A percentile compares a stretch with the other conserved stretches of the same genome.
These are phyloP conservation scores for Lasioglossum lativentre DNA, from an alignment of 2,888 invertebrate species.

Conservation along the genomic window DNA sequence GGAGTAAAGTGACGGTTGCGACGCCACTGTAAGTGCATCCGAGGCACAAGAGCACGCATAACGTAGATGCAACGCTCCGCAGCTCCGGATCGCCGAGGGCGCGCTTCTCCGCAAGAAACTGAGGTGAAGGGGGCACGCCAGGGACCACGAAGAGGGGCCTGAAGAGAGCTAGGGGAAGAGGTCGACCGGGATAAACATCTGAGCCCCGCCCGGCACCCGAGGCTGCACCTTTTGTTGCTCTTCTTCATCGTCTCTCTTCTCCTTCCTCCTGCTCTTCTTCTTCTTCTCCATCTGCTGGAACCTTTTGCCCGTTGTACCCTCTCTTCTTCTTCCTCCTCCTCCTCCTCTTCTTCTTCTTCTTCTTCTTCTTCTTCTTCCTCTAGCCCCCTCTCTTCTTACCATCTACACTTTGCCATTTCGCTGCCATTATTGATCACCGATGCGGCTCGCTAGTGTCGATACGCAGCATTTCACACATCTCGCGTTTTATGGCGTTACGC, in stretches of 20 bases:
- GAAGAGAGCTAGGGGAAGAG: constrained; percentile 78
- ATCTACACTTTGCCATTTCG: constrained; percentile 28
- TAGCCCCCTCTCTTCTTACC: constrained; percentile 23
- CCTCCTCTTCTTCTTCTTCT: constrained; percentile 13
- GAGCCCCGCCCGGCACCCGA: constrained; percentile 84
- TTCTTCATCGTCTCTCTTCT: constrained; percentile 70
- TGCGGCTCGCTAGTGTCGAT: constrained; percentile 62
- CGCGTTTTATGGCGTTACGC: constrained; percentile 67
- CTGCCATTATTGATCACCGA: constrained; percentile 70
- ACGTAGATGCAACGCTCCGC: constrained; percentile 71
- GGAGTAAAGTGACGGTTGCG: constrained; percentile 65
- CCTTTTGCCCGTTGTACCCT: constrained; percentile 42
- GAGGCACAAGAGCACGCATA: constrained; percentile 80
- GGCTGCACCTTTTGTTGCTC: constrained; percentile 80
- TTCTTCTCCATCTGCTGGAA: constrained; percentile 53
- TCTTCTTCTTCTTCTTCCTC: constrained; percentile 26
- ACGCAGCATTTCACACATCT: constrained; percentile 65
- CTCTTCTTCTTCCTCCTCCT: constrained; percentile 30
- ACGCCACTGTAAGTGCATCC: constrained; percentile 80
- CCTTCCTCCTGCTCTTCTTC: constrained; percentile 52
- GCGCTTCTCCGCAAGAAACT: constrained; percentile 77
- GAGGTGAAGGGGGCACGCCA: constrained; percentile 77
- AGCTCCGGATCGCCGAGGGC: constrained; percentile 78
- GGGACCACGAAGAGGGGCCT: constrained; percentile 70
- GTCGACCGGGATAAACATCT: constrained; percentile 84